Conservation (phyloP, 2,888 invertebrate genomes). For the Polymixis flavicincta region DNA sequence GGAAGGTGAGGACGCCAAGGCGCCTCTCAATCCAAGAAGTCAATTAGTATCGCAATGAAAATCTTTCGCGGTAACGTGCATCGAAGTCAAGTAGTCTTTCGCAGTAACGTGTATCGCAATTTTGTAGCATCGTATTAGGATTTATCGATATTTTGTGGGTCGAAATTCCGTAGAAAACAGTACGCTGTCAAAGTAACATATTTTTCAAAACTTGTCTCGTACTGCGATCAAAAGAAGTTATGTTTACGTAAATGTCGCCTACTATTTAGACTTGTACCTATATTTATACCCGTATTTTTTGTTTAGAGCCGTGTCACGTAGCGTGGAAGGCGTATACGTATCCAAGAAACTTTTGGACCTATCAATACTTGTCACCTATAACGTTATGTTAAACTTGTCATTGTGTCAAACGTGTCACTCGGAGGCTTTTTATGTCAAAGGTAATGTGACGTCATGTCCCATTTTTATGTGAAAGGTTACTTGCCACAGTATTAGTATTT, state of each 20-base stretch:
- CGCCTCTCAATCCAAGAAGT: too few species aligned
- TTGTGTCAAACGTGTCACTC: background rate
- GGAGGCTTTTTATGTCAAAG: background rate
- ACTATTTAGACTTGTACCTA: background rate
- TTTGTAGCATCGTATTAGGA: too few species aligned
- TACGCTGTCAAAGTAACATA: background rate
- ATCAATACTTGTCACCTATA: slow-evolving; percentile 33
- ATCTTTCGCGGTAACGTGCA: too few species aligned
- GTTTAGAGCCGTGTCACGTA: background rate
- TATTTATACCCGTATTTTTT: background rate
- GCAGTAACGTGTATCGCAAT: too few species aligned
- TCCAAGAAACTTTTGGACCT: slow-evolving; percentile 7
- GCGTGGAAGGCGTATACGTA: background rate
- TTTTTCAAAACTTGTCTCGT: too few species aligned
- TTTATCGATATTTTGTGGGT: too few species aligned
- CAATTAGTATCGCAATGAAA: too few species aligned
- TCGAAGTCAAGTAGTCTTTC: too few species aligned
- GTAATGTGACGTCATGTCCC: background rate
- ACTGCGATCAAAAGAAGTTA: background rate
- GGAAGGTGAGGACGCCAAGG: too few species aligned
- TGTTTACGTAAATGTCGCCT: background rate
- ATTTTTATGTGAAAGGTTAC: background rate
- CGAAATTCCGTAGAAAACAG: background rate
- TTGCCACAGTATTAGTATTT: background rate
- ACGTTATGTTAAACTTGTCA: slow-evolving; percentile 9